Base-by-base conservation (phyloP, 2,797 vertebrate genomes). In the Parauchenoglanis ngamensis region DNA sequence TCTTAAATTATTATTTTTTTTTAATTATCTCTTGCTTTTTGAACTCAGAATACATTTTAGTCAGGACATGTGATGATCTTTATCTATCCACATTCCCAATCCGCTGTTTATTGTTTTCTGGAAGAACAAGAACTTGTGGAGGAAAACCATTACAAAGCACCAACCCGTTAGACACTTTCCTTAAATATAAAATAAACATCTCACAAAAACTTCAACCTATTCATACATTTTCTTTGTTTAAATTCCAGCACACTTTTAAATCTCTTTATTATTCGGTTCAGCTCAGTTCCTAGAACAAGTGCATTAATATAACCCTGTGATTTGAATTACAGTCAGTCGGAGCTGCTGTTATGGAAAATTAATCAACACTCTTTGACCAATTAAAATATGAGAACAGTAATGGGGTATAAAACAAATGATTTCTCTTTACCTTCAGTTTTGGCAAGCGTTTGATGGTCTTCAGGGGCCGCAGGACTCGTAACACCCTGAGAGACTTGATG, bases 371-470 rank as follows among this genome's bases (percentile, higher is more conserved):
- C 11, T 44, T 7, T n/a, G 11, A 76, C 11, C 21, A 23, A 25
- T 73, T 21, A n/a, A 25, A 28, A n/a, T 31, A 40, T 8, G 54
- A 78, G 17, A 78, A 78, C 17, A 78, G 52, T n/a, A 19, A 2
- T 21, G 35, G 2, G 83, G 11, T 23, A 17, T 57, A 35, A 72
- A 72, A 0, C 8, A 10, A n/a, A 61, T 6, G 10, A 1, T 23
- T 59, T 75, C 1, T 84, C 10, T 49, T 28, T 88, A 99, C 98
- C 98, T 99, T 99, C 75, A 99, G 94, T 86, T 99, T 99, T 17
- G 98, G 98, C 85, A 99, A 96, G 3, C 98, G 94, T 86, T 99
- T 99, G 92, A 99, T 99, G 90, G 98, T 99, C 95, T 99, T 99
- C 91, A 99, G 95, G 0, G 98, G 98, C 75, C 98, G 92, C 52